Conservation (phyloP, 1,140 invertebrate genomes). For the Drosophila triauraria region DNA sequence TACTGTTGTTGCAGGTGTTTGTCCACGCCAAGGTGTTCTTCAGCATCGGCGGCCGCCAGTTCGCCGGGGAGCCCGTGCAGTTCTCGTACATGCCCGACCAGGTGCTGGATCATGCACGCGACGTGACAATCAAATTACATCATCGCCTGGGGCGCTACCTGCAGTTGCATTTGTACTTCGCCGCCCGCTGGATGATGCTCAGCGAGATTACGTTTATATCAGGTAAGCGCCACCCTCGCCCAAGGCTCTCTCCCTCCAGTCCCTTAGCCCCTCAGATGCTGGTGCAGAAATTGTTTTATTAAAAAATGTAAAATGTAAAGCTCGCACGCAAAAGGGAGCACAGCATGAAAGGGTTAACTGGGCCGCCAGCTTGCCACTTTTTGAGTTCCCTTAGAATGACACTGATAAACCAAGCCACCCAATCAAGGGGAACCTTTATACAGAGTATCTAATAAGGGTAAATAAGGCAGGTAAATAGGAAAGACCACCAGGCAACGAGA, state of each 20-base stretch:
- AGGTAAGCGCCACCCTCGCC: constrained; percentile 86
- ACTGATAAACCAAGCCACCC: neutral
- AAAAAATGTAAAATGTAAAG: constrained; percentile 21
- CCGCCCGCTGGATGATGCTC: constrained; percentile 94
- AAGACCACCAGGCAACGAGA: no score
- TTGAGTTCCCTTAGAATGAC: neutral
- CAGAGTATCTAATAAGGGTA: constrained; percentile 2
- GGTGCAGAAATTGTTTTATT: constrained; percentile 65
- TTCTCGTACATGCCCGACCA: constrained; percentile 92
- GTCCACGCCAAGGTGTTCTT: constrained; percentile 90
- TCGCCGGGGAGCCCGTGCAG: constrained; percentile 86
- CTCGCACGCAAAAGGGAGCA: constrained; percentile 3
- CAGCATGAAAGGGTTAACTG: constrained; percentile 6
- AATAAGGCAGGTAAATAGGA: neutral
- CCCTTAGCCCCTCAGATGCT: neutral
- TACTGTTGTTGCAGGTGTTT: constrained; percentile 87
- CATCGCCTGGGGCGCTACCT: constrained; percentile 91
- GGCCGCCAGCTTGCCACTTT: neutral
- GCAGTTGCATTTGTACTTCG: constrained; percentile 93
- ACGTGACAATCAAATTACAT: constrained; percentile 93
- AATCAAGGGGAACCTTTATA: neutral
- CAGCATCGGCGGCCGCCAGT: constrained; percentile 91
- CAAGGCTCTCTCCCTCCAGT: neutral
- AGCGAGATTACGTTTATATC: constrained; percentile 94
- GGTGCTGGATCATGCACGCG: constrained; percentile 92